Evolutionary conservation across 2,113 vertebrate genomes (phyloP), one percentile per base, ranked within the genome.

Genomic region (Cyphomyrus discorhynchus): DNA sequence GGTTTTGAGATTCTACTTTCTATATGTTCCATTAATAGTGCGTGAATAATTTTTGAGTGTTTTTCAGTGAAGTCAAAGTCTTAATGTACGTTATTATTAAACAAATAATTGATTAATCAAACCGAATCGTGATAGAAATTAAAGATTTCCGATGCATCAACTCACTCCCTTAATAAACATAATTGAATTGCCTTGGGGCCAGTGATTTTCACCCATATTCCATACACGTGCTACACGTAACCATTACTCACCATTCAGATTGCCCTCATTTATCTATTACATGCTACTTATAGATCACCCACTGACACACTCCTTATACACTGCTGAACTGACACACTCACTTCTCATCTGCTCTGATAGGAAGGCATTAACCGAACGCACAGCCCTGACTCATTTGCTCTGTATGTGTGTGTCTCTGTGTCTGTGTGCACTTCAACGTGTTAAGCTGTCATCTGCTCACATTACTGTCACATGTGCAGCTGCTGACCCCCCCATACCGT

Each of bases 291-390:
- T 66, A 27, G 62, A 27, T 66, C n/a, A 66, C n/a, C 62, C 62
- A 31, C 62, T 66, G n/a, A 66, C n/a, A 66, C n/a, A 66, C 77
- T 82, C 19, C 86, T 46, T 35, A 47, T 31, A 49, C 2, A 27
- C 50, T 82, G 88, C 82, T 88, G 82, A n/a, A 42, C 70, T n/a
- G 31, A 21, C 88, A 74, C 62, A 89, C 24, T 13, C 46, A 86
- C 17, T 86, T 9, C 42, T 50, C 88, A 50, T 86, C 85, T 86
- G 10, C 45, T 89, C 82, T 39, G 27, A 58, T 39, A 35, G 50
- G n/a, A 66, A 66, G 62, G 9, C n/a, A 66, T 3, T 31, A 10
- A 66, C 1, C n/a, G n/a, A 66, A 66, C 10, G 0, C 62, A 66
- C n/a, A 27, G n/a, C n/a, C n/a, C 62, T 31, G 62, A 66, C 58